These are phyloP conservation scores for Bos indicus DNA, from an alignment of 2,113 vertebrate species.

Conservation along the genomic window DNA sequence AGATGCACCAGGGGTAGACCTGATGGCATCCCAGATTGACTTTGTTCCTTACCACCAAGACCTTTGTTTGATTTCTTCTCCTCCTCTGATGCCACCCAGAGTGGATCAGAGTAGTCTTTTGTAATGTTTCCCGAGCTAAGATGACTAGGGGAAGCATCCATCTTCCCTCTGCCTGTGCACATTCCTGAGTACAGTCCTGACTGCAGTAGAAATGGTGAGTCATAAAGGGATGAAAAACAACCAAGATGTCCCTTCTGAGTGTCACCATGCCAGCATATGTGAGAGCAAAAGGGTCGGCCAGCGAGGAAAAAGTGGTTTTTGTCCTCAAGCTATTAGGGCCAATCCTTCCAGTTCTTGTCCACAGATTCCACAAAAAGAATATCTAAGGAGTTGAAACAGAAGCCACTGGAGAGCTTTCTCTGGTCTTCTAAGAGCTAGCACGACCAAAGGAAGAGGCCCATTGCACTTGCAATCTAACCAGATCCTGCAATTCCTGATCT, in stretches of 20 bases:
- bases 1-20: background rate
- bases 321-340: background rate
- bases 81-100: background rate
- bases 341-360: background rate
- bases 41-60: background rate
- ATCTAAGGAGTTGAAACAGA: background rate
- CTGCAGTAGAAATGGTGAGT: background rate
- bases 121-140: background rate
- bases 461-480: background rate
- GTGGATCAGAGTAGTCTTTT: background rate
- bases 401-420: background rate
- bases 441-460: background rate
- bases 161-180: background rate
- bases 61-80: background rate
- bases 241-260: background rate
- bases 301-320: background rate
- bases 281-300: background rate
- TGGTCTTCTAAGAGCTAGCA: background rate
- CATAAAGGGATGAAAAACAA: background rate
- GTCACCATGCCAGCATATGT: background rate
- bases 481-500: background rate
- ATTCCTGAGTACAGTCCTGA: background rate
- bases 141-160: background rate
- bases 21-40: background rate
- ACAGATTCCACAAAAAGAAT: background rate